Conservation (phyloP, 2,113 vertebrate species). For the Sphaerodactylus townsendi region DNA sequence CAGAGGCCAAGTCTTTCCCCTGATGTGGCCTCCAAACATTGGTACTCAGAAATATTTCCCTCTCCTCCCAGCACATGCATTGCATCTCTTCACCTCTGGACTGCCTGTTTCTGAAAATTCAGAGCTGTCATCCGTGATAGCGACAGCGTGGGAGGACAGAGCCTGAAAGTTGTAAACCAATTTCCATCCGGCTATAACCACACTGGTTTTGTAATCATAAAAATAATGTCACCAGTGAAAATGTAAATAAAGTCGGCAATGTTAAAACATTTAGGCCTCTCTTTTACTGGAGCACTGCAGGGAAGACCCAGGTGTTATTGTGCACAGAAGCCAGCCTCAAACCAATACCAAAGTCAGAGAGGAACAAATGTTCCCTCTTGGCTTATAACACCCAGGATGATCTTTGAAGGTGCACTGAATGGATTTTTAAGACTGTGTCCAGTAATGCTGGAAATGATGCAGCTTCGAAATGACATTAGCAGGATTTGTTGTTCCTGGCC, state of each 20-base stretch:
- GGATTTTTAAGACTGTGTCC: conserved; percentile 14
- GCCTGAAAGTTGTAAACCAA: neutral
- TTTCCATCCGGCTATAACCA: conserved; percentile 22
- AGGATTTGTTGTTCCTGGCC: neutral
- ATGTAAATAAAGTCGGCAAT: conserved; percentile 5
- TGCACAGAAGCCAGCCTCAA: conserved; percentile 6
- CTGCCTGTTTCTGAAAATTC: conserved; percentile 8
- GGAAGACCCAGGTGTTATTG: conserved; percentile 8
- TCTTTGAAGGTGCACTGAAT: conserved; percentile 8
- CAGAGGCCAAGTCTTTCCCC: no score
- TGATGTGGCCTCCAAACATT: no score
- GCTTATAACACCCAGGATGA: conserved; percentile 14
- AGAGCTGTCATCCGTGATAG: conserved; percentile 10
- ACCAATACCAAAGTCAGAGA: neutral
- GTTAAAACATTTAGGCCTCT: conserved; percentile 7
- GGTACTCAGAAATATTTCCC: neutral
- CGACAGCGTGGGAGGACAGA: neutral
- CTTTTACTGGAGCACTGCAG: neutral
- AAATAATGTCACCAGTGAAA: conserved; percentile 25
- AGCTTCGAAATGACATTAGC: conserved; percentile 15
- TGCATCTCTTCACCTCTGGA: neutral
- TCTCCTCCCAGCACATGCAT: neutral
- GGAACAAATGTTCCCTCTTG: conserved; percentile 6
- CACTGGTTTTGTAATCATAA: conserved; percentile 18
- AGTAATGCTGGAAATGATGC: neutral